Conservation (phyloP, 2,888 invertebrate genomes). For the Drosophila macrospina region DNA sequence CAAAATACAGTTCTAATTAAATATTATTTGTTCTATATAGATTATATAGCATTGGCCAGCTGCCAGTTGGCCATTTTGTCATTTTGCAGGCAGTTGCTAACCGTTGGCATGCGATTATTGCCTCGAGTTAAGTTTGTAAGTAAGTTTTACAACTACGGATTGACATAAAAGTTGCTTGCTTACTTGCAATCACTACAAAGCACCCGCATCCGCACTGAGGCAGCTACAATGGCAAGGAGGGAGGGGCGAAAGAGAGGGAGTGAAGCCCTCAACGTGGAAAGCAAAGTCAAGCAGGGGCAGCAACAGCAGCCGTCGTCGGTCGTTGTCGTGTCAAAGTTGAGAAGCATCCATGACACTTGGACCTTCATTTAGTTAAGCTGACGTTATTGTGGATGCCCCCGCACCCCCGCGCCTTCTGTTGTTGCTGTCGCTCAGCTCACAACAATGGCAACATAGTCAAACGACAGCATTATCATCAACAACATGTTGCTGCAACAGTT, state of each 20-base stretch:
- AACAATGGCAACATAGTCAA: conserved; percentile 68
- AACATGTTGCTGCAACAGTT: conserved; percentile 71
- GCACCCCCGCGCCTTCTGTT: conserved; percentile 10
- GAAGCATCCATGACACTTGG: conserved; percentile 71
- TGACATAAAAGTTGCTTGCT: conserved; percentile 65
- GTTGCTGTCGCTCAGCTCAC: conserved; percentile 32
- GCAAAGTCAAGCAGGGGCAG: neutral
- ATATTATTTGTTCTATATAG: neutral
- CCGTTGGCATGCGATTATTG: conserved; percentile 60
- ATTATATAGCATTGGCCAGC: conserved; percentile 9
- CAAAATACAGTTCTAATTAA: neutral
- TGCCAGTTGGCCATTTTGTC: conserved; percentile 5
- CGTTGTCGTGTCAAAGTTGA: conserved; percentile 62
- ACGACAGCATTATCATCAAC: conserved; percentile 74
- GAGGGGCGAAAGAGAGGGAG: neutral
- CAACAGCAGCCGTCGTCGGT: neutral
- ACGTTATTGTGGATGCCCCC: conserved; percentile 59
- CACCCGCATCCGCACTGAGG: conserved; percentile 29
- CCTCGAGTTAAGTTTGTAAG: conserved; percentile 54
- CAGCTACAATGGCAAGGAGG: conserved; percentile 1
- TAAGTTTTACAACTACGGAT: conserved; percentile 63
- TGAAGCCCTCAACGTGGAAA: neutral
- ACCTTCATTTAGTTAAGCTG: conserved; percentile 77
- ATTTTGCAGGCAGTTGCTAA: conserved; percentile 34
- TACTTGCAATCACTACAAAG: conserved; percentile 55